Evolutionary conservation across 2,797 vertebrate genomes (phyloP).

Genomic region (Cercopithecus neglectus): DNA sequence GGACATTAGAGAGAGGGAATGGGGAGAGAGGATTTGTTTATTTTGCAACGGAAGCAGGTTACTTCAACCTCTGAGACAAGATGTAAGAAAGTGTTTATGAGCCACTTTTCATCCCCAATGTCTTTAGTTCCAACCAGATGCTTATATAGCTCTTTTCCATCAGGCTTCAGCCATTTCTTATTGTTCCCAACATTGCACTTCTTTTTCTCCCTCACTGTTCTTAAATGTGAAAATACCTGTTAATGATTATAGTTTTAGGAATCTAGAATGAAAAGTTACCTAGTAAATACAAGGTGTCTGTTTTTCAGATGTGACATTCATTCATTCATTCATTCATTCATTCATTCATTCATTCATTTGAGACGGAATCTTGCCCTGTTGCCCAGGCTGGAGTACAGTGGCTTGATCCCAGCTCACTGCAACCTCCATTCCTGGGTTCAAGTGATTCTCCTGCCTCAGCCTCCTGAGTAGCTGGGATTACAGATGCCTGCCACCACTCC

Average conservation of each 20-base stretch:
- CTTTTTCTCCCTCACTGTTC: neutral
- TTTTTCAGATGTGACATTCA: neutral
- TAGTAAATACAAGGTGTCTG: neutral
- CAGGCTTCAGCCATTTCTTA: neutral
- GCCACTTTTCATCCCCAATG: neutral
- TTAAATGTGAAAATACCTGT: neutral
- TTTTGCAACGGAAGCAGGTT: neutral
- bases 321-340: neutral
- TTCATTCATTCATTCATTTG: too few species aligned
- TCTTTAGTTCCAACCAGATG: neutral
- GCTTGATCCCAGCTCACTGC: too few species aligned
- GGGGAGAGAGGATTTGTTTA: neutral
- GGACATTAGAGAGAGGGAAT: neutral
- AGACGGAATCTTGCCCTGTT: too few species aligned
- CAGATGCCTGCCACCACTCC: too few species aligned
- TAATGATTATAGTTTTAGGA: neutral
- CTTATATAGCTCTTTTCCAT: neutral
- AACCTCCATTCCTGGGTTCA: too few species aligned
- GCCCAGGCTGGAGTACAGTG: too few species aligned
- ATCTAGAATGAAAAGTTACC: neutral
- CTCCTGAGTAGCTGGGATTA: too few species aligned
- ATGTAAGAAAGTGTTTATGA: neutral
- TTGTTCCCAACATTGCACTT: neutral
- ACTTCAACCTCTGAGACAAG: constrained; percentile 13
- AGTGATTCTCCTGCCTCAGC: too few species aligned